Conservation (phyloP, 2,888 invertebrate genomes). For the Thereva nobilitata region DNA sequence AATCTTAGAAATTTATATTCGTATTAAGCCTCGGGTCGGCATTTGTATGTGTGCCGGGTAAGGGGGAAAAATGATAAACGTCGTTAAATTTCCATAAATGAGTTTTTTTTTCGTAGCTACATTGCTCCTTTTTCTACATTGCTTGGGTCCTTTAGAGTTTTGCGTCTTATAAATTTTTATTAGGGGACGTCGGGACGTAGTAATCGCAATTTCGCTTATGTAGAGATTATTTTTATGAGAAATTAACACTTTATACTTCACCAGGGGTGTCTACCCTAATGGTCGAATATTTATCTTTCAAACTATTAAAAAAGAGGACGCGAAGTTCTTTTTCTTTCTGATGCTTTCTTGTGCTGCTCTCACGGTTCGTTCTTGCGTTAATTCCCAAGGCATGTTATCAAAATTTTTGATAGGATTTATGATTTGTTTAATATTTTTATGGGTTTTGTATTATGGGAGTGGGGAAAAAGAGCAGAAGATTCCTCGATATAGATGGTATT, state of each 20-base stretch:
- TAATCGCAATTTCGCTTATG: conserved; percentile 40
- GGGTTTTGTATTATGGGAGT: conserved; percentile 12
- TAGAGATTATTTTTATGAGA: conserved; percentile 43
- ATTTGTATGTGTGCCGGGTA: conserved; percentile 11
- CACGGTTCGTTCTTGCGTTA: conserved; percentile 8
- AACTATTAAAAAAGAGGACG: conserved; percentile 35
- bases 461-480: conserved; percentile 1
- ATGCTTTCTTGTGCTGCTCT: no score
- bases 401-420: conserved; percentile 29
- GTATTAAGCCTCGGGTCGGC: conserved; percentile 37
- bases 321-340: no score
- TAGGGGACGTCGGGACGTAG: conserved; percentile 32
- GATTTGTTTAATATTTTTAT: conserved; percentile 17
- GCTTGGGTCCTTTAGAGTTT: conserved; percentile 21
- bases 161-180: conserved; percentile 40
- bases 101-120: conserved; percentile 36
- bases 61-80: conserved; percentile 41
- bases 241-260: conserved; percentile 41
- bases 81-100: conserved; percentile 43
- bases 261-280: conserved; percentile 36
- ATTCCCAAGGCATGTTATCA: conserved; percentile 16
- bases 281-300: conserved; percentile 38
- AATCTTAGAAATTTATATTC: conserved; percentile 42
- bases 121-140: no score
- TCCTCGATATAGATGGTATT: no score